A percentile compares a stretch with the other conserved stretches of the same genome.
These are phyloP conservation scores for Pegoplata infirma DNA, from an alignment of 2,888 invertebrate species.

Conservation along the genomic window DNA sequence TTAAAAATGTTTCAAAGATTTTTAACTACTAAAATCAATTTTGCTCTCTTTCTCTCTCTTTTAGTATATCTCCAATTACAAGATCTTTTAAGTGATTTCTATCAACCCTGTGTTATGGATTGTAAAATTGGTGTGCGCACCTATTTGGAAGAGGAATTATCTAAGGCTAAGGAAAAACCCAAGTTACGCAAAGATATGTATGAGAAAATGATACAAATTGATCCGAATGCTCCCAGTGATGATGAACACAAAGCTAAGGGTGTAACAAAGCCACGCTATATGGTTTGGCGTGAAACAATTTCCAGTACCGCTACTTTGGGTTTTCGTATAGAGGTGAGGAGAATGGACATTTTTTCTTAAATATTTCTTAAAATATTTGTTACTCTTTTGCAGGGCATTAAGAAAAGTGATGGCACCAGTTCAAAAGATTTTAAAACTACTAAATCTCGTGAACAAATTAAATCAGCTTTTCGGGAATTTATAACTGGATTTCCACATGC, in stretches of 20 bases:
- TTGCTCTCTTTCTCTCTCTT: neutral
- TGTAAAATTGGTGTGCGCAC: constrained; percentile 97
- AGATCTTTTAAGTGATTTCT: constrained; percentile 94
- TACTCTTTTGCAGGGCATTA: constrained; percentile 82
- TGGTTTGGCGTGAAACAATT: constrained; percentile 97
- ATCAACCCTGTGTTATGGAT: constrained; percentile 97
- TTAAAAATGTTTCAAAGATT: too few relatives aligned
- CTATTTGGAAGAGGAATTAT: constrained; percentile 95
- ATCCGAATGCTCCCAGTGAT: constrained; percentile 90
- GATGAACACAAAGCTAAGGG: constrained; percentile 94
- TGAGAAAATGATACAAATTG: constrained; percentile 97
- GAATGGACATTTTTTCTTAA: neutral
- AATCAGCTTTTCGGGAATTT: constrained; percentile 89
- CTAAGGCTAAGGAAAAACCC: constrained; percentile 96
- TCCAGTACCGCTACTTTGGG: constrained; percentile 98
- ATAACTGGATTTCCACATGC: constrained; percentile 88
- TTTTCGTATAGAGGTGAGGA: constrained; percentile 90
- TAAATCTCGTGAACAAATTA: constrained; percentile 89
- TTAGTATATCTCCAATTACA: constrained; percentile 91
- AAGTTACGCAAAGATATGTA: constrained; percentile 97
- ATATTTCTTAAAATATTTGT: too few relatives aligned
- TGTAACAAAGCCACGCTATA: constrained; percentile 95
- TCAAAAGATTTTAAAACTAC: constrained; percentile 98
- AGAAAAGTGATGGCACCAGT: constrained; percentile 92
- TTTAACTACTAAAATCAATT: neutral